phyloP scores from a whole-genome alignment of 2,888 invertebrate genomes.

The Tetragonisca angustula region DNA sequence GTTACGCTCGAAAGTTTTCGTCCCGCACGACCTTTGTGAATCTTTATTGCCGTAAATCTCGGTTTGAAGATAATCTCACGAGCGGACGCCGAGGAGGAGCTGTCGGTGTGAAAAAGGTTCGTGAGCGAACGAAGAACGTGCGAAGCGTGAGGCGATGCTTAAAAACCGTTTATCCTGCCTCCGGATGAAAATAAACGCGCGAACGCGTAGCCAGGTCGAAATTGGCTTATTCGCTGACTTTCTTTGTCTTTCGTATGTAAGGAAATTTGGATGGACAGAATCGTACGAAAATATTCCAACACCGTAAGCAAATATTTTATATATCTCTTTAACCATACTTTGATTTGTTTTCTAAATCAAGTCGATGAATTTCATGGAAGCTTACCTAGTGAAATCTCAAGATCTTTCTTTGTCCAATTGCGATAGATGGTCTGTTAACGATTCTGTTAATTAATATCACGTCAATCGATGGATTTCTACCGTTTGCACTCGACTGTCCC shows the following conservation, averaged over 20 bases:
- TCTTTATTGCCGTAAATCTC: constrained; percentile 58
- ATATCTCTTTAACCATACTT: too few relatives aligned
- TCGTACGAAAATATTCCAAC: too few relatives aligned
- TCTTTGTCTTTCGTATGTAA: background rate
- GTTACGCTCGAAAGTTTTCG: constrained; percentile 15
- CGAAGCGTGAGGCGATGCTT: constrained; percentile 33
- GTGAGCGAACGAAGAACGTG: constrained; percentile 29
- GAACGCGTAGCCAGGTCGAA: constrained; percentile 19
- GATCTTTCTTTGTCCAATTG: too few relatives aligned
- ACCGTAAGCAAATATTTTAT: too few relatives aligned
- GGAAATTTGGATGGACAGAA: too few relatives aligned
- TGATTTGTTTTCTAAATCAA: too few relatives aligned
- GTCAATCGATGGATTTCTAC: too few relatives aligned
- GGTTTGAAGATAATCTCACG: constrained; percentile 57
- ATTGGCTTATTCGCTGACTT: background rate
- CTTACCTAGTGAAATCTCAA: too few relatives aligned
- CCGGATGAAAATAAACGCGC: constrained; percentile 43
- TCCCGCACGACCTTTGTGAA: constrained; percentile 35
- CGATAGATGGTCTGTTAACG: too few relatives aligned
- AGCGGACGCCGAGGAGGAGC: constrained; percentile 55
- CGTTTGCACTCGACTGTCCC: too few relatives aligned
- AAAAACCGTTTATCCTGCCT: constrained; percentile 54
- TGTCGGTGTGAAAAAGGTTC: constrained; percentile 24
- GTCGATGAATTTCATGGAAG: too few relatives aligned
- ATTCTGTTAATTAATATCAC: too few relatives aligned